Conservation (phyloP, 2,888 invertebrate genomes). For the Pteria penguin region DNA sequence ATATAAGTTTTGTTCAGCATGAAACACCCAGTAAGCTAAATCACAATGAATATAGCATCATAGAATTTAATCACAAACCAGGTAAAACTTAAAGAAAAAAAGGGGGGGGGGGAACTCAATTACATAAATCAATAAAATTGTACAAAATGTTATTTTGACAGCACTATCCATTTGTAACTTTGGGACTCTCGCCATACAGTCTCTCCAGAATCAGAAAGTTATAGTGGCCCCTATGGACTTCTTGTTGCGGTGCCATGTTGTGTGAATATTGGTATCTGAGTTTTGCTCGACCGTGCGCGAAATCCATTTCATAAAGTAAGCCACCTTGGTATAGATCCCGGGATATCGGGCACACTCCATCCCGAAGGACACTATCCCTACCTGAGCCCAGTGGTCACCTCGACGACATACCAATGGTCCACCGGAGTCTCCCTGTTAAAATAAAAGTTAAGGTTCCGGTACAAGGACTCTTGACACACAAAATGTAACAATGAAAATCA, state of each 20-base stretch:
- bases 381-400: conserved; percentile 65
- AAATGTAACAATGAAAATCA: too few species aligned
- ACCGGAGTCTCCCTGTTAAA: conserved; percentile 72
- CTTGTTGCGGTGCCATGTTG: conserved; percentile 23
- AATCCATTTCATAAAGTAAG: conserved; percentile 67
- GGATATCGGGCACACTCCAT: conserved; percentile 64
- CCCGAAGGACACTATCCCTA: conserved; percentile 70
- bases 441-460: too few species aligned
- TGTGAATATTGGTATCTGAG: conserved; percentile 26
- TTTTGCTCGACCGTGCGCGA: conserved; percentile 46
- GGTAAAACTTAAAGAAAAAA: too few species aligned
- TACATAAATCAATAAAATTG: too few species aligned
- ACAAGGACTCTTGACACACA: too few species aligned
- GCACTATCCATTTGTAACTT: too few species aligned
- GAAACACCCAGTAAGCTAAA: too few species aligned
- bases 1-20: too few species aligned
- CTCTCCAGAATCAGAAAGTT: not conserved
- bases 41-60: too few species aligned
- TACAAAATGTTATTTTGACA: too few species aligned
- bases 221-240: conserved; percentile 7
- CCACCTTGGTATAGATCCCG: conserved; percentile 69
- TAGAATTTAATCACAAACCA: too few species aligned
- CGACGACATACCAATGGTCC: conserved; percentile 69
- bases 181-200: not conserved
- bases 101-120: too few species aligned